phyloP scores from a whole-genome alignment of 2,888 invertebrate species.

The Ophion obscuratus region DNA sequence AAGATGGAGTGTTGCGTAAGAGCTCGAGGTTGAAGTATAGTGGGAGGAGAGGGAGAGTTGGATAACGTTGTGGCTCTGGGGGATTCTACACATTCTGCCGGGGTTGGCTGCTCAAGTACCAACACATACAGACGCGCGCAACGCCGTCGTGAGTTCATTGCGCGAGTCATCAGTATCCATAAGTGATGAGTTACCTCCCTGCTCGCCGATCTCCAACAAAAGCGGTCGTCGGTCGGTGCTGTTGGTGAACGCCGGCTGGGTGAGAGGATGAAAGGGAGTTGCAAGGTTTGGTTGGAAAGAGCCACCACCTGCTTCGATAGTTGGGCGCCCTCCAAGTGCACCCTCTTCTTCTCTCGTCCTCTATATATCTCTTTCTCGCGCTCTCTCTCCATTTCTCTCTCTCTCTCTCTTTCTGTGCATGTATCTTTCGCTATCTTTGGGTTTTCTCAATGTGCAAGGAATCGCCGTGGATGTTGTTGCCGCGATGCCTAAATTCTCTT shows the following conservation, averaged over 20 bases:
- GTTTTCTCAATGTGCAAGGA: constrained; percentile 28
- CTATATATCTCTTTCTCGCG: constrained; percentile 2
- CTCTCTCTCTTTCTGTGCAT: neutral
- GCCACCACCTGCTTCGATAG: constrained; percentile 82
- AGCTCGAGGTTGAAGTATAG: constrained; percentile 65
- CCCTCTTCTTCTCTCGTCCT: constrained; percentile 20
- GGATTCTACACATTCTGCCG: constrained; percentile 69
- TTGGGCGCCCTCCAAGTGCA: constrained; percentile 74
- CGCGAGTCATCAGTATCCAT: constrained; percentile 91
- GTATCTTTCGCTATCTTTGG: constrained; percentile 65
- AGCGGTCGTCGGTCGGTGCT: constrained; percentile 50
- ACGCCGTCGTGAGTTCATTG: constrained; percentile 86
- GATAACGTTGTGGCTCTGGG: constrained; percentile 57
- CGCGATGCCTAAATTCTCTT: constrained; percentile 60
- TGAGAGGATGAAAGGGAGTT: constrained; percentile 57
- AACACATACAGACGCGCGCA: constrained; percentile 52
- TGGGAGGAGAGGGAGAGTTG: constrained; percentile 64
- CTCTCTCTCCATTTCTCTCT: neutral
- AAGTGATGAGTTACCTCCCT: constrained; percentile 87
- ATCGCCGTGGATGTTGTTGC: constrained; percentile 66
- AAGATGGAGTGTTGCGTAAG: constrained; percentile 59
- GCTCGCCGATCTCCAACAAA: constrained; percentile 61
- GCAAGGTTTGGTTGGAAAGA: constrained; percentile 74
- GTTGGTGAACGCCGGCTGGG: constrained; percentile 1
- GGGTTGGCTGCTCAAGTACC: constrained; percentile 65